These are phyloP conservation scores for Cranoglanis bouderius DNA, from an alignment of 2,113 vertebrate species.

Conservation along the genomic window DNA sequence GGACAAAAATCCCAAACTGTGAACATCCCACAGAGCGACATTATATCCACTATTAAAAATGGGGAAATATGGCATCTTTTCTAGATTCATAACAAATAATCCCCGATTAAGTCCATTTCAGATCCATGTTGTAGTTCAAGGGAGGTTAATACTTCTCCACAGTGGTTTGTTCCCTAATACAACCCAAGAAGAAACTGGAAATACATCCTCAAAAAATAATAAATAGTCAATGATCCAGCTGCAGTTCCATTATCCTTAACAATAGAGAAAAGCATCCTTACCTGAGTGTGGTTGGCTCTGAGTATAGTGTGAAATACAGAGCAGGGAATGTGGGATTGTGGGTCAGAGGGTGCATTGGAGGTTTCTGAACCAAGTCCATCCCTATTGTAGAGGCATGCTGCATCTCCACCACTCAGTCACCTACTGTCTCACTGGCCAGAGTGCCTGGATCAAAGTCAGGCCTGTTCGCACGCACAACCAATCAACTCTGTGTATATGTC, in stretches of 20 bases:
- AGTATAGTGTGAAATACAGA: not conserved
- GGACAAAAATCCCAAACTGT: not conserved
- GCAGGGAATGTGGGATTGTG: constrained; percentile 16
- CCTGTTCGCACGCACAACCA: constrained; percentile 38
- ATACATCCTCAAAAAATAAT: not conserved
- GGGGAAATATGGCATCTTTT: not conserved
- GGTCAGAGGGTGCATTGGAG: constrained; percentile 52
- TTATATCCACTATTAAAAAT: not conserved
- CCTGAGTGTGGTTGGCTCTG: constrained; percentile 23
- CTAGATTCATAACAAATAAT: not conserved
- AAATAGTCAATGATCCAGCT: not conserved
- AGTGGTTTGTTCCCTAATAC: not conserved
- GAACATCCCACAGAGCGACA: not conserved
- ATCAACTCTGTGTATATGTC: not conserved
- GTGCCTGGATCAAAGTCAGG: constrained; percentile 68
- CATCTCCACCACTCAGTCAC: constrained; percentile 76
- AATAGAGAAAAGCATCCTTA: constrained; percentile 34
- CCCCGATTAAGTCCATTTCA: not conserved
- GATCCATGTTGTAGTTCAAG: not conserved
- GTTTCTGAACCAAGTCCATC: constrained; percentile 89
- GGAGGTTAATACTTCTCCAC: not conserved
- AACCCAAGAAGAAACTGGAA: not conserved
- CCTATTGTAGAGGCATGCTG: constrained; percentile 87
- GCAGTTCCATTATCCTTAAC: not conserved
- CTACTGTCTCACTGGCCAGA: constrained; percentile 85